A percentile compares a stretch with the other conserved stretches of the same genome.
Conservation (phyloP, 2,113 vertebrate genomes). For the Zosterops borbonicus region DNA sequence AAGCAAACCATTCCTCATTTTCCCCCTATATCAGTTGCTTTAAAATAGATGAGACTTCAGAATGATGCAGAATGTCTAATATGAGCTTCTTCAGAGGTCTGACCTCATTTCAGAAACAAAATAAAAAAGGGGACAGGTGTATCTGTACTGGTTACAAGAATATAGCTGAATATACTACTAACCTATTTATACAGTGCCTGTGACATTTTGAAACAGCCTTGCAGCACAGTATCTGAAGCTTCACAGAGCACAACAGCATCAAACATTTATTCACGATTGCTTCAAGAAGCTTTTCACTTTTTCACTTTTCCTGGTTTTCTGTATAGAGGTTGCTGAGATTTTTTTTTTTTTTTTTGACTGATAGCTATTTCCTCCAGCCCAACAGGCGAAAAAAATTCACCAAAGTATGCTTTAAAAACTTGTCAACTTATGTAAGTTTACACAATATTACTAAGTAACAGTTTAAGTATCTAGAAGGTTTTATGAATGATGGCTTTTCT, state of each 20-base stretch:
- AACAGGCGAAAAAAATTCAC: not conserved
- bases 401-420: not conserved
- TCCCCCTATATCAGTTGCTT: not conserved
- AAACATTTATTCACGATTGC: not conserved
- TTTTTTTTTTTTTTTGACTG: not conserved
- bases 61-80: not conserved
- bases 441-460: not conserved
- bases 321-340: accelerated
- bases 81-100: not conserved
- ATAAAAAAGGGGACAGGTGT: not conserved
- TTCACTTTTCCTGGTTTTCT: not conserved
- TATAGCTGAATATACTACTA: not conserved
- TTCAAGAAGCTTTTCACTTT: not conserved
- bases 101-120: not conserved
- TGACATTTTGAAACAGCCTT: not conserved
- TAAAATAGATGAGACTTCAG: not conserved
- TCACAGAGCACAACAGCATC: not conserved
- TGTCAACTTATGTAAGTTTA: not conserved
- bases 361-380: not conserved
- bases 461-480: not conserved
- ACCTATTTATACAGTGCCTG: not conserved
- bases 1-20: not conserved
- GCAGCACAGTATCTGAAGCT: not conserved
- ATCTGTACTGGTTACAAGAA: not conserved
- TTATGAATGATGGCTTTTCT: not conserved